Conservation (phyloP, 2,113 vertebrate genomes). For the Manacus vitellinus region DNA sequence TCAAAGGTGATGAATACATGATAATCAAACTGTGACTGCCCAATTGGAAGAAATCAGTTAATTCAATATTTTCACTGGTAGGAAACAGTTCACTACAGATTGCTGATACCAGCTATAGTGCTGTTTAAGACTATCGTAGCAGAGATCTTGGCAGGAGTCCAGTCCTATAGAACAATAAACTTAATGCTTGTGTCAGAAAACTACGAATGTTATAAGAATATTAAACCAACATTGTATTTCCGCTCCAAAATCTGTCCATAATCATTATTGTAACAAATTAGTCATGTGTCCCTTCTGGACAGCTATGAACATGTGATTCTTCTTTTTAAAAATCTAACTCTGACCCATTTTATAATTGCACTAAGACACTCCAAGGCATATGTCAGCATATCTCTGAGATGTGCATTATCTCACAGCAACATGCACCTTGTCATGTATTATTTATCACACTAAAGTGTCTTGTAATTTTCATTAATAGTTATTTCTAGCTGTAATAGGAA, state of each 20-base stretch:
- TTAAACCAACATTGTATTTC: neutral
- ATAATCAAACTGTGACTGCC: neutral
- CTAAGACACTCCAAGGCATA: slow-evolving; percentile 12
- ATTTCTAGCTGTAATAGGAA: neutral
- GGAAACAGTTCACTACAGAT: slow-evolving; percentile 37
- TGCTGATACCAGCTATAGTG: neutral
- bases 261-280: slow-evolving; percentile 26
- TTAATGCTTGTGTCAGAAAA: neutral
- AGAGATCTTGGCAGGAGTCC: slow-evolving; percentile 39
- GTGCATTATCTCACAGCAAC: slow-evolving; percentile 12
- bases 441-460: slow-evolving; percentile 38
- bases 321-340: slow-evolving; percentile 29
- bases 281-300: neutral
- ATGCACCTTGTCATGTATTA: slow-evolving; percentile 46
- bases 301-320: neutral
- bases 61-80: slow-evolving; percentile 31
- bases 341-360: slow-evolving; percentile 32
- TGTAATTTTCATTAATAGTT: slow-evolving; percentile 54
- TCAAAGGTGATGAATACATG: neutral
- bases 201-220: neutral
- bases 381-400: neutral
- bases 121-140: slow-evolving; percentile 13
- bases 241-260: neutral
- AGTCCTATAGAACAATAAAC: slow-evolving; percentile 21
- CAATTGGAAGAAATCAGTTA: neutral